phyloP scores from a whole-genome alignment of 2,113 vertebrate species.

The Corapipo altera region DNA sequence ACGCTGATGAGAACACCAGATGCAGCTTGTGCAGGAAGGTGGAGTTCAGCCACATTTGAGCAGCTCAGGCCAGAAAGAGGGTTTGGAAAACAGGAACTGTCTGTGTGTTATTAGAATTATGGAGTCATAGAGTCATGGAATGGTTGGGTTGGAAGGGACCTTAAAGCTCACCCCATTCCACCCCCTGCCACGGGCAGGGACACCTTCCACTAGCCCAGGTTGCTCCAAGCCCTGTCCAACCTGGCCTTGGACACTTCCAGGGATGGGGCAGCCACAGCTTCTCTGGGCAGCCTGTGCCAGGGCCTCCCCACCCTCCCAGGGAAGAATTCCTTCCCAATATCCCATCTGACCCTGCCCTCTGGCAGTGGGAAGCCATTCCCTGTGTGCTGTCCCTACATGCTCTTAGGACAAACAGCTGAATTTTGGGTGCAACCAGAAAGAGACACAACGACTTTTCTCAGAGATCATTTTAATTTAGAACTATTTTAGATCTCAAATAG shows the following conservation, averaged over 20 bases:
- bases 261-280: not conserved
- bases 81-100: not conserved
- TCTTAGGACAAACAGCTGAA: not conserved
- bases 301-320: fast-evolving
- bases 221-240: too few relatives aligned
- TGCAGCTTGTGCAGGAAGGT: not conserved
- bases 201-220: not conserved
- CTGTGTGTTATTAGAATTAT: not conserved
- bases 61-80: fast-evolving
- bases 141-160: not conserved
- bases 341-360: not conserved
- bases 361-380: not conserved
- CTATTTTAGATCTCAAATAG: not conserved
- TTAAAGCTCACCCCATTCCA: not conserved
- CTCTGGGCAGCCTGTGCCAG: not conserved
- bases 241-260: not conserved
- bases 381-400: fast-evolving
- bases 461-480: not conserved
- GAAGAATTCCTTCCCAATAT: not conserved
- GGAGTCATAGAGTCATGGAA: too few relatives aligned
- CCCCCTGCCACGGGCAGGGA: not conserved
- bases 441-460: not conserved
- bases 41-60: not conserved
- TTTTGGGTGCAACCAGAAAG: not conserved
- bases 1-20: not conserved